phyloP scores from a whole-genome alignment of 2,888 invertebrate genomes.

The Mythimna loreyi region DNA sequence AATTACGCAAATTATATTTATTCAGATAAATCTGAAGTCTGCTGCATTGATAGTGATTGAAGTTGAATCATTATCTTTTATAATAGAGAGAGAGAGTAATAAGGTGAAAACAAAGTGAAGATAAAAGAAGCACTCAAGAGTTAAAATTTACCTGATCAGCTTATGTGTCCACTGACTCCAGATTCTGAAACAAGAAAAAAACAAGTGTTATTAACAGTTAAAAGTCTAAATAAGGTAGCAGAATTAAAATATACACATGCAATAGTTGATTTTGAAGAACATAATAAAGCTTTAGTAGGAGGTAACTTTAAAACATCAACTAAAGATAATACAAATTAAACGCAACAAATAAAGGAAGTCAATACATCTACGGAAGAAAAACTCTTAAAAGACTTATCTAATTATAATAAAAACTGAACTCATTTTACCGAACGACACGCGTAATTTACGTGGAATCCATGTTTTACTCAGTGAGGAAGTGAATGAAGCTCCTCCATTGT shows the following conservation, averaged over 20 bases:
- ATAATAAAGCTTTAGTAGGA: background rate
- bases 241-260: background rate
- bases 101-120: background rate
- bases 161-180: constrained; percentile 49
- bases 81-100: background rate
- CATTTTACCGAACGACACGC: constrained; percentile 39
- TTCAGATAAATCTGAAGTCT: background rate
- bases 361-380: constrained; percentile 41
- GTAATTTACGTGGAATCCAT: constrained; percentile 51
- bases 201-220: background rate
- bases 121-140: background rate
- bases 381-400: constrained; percentile 23
- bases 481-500: constrained; percentile 53
- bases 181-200: constrained; percentile 66
- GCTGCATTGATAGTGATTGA: background rate
- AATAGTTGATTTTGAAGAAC: background rate
- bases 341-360: constrained; percentile 48
- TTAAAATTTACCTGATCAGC: constrained; percentile 60
- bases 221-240: background rate
- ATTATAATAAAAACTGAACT: constrained; percentile 41
- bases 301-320: background rate
- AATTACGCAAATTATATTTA: background rate
- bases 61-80: background rate
- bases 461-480: constrained; percentile 62
- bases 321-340: constrained; percentile 11